phyloP scores from a whole-genome alignment of 2,797 vertebrate genomes.

The Coilia nasus region DNA sequence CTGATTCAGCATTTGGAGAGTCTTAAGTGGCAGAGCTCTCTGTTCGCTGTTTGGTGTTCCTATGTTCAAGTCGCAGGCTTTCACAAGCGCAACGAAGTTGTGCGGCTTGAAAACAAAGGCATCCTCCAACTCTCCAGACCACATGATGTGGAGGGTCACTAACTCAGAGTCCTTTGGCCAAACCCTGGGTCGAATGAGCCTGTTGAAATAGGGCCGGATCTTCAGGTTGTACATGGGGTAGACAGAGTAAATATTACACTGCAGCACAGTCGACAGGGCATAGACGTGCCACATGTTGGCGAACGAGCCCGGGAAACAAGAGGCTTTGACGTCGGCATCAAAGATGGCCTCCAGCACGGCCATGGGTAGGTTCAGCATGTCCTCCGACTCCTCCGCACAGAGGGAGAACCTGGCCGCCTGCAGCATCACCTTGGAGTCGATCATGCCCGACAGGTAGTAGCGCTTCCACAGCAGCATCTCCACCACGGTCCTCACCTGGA shows the following conservation, averaged over 20 bases:
- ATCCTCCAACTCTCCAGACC: constrained; percentile 86
- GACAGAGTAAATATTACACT: constrained; percentile 91
- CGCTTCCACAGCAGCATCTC: constrained; percentile 93
- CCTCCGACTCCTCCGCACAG: constrained; percentile 87
- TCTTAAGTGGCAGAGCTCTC: constrained; percentile 66
- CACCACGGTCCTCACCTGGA: constrained; percentile 92
- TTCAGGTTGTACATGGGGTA: constrained; percentile 96
- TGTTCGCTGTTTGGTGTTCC: constrained; percentile 62
- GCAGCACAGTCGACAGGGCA: constrained; percentile 86
- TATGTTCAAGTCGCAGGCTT: constrained; percentile 73
- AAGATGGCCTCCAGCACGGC: constrained; percentile 92
- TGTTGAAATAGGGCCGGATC: constrained; percentile 93
- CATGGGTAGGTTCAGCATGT: constrained; percentile 87
- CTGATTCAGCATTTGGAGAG: constrained; percentile 74
- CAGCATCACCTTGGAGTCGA: constrained; percentile 96
- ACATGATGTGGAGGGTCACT: constrained; percentile 91
- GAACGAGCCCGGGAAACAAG: constrained; percentile 90
- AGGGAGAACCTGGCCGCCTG: constrained; percentile 93
- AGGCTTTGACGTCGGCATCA: constrained; percentile 92
- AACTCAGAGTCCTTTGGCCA: constrained; percentile 65
- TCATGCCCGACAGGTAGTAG: constrained; percentile 94
- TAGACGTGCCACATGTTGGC: constrained; percentile 98
- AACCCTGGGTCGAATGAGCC: constrained; percentile 86
- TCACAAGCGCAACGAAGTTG: constrained; percentile 87
- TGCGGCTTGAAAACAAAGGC: constrained; percentile 82